Base-by-base conservation (phyloP, 2,888 invertebrate species). In the Andrena fulva region DNA sequence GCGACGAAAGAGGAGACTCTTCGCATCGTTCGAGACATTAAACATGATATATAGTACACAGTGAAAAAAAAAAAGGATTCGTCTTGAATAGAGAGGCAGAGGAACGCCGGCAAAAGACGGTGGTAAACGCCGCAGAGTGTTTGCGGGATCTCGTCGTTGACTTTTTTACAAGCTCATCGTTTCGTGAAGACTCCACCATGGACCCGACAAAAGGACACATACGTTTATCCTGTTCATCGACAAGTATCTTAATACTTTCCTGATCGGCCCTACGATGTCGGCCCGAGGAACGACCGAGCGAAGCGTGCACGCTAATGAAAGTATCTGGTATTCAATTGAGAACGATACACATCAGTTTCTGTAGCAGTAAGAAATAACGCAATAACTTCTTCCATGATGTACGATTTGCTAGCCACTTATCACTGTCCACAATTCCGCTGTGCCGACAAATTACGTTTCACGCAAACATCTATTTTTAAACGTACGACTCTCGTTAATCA, bases 21-120 rank as follows among this genome's bases (percentile, higher is more conserved):
- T 94, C 94, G 16, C 96, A 96, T 94, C 95, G 96, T 89, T 96
- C 96, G 87, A 95, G 97, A 91, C 96, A 96, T 94, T 97, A 87
- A 84, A 85, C 56, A 56, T 12, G 16, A 27, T 8, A 48, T 7
- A 31, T 59, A 56, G 33, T 52, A 52, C 27, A 64, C 33, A 12
- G 33, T 35, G 12, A 69, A 20, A 66, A 20, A 20, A 66, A 66
- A 56, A 42, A 63, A 64, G 59, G 31, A 69, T 72, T 73, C 50
- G 24, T 24, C 24, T 68, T 7, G 35, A 66, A 42, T 8, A 60
- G 29, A 24, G 54, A 56, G 54, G 56, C 24, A 48, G 20, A 68
- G 31, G 48, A 31, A 64, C 35, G 16, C 16, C 10, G 24, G 33
- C 3, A 8, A 48, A 77, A 69, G 69, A 73, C 33, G 20, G 52